Percentiles rank a stretch among this genome's conserved stretches.
Evolutionary conservation across 2,888 invertebrate genomes (phyloP).

Genomic region (Lithophane leautieri): DNA sequence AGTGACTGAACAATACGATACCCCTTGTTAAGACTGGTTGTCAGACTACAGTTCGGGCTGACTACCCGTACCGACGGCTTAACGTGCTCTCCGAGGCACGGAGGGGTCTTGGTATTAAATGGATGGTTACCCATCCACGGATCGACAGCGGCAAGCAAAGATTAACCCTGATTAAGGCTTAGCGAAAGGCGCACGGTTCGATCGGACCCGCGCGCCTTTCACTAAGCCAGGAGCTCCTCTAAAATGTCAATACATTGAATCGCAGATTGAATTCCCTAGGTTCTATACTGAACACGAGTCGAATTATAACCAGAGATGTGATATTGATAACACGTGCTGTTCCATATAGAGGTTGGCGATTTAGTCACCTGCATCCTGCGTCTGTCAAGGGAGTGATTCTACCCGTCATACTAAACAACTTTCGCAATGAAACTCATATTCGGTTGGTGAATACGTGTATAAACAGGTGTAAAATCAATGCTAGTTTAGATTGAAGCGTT

Average conservation of each 20-base stretch:
- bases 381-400: background rate
- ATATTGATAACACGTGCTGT: background rate
- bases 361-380: background rate
- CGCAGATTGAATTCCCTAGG: background rate
- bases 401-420: background rate
- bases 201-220: background rate
- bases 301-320: background rate
- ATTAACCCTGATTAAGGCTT: conserved; percentile 9
- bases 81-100: background rate
- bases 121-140: background rate
- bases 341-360: background rate
- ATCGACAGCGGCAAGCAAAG: background rate
- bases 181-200: no score
- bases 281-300: background rate
- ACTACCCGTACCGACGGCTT: no score
- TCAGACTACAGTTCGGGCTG: background rate
- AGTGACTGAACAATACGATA: background rate
- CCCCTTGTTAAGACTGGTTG: background rate
- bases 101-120: background rate
- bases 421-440: background rate
- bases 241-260: background rate
- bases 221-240: background rate
- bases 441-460: background rate
- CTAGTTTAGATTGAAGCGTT: conserved; percentile 11
- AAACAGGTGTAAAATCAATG: conserved; percentile 10